Evolutionary conservation across 2,797 vertebrate species (phyloP).

Genomic region (Limosa lapponica): DNA sequence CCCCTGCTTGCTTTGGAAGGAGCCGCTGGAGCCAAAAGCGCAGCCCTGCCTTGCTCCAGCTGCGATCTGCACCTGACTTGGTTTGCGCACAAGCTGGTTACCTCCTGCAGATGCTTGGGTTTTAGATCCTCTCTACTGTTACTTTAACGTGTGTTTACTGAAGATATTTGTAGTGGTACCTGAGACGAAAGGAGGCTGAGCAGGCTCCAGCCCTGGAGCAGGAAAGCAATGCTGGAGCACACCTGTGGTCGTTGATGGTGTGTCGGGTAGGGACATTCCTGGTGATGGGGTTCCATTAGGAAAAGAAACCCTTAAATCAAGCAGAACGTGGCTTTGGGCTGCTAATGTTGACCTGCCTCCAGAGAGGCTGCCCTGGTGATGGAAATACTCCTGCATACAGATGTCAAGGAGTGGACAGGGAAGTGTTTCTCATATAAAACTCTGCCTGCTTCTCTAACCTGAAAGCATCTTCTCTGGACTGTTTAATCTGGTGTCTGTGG

Average conservation of each 20-base stretch:
- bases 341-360: not conserved
- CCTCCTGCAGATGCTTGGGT: not conserved
- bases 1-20: not conserved
- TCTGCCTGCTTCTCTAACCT: not conserved
- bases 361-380: not conserved
- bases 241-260: not conserved
- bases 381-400: not conserved
- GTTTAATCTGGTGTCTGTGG: not conserved
- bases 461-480: not conserved
- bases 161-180: not conserved
- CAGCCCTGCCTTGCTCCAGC: not conserved
- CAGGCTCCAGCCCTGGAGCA: rapidly evolving
- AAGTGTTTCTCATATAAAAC: not conserved
- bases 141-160: not conserved
- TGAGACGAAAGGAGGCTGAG: not conserved
- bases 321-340: not conserved
- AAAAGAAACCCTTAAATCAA: not conserved
- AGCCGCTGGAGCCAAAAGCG: not conserved
- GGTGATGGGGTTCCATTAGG: not conserved
- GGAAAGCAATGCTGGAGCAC: not conserved
- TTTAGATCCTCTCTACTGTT: not conserved
- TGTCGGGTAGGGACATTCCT: not conserved
- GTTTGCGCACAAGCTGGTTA: not conserved
- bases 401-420: not conserved
- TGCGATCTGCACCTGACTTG: rapidly evolving